phyloP scores from a whole-genome alignment of 1,140 invertebrate genomes.

The Caenorhabditis elegans region WBcel235 BX284603.4:9105501-9106000 shows the following conservation, averaged over 20 bases:
- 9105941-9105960: not conserved
- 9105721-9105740: constrained; percentile 22
- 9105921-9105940: not conserved
- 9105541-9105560: no score
- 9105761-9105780: not conserved
- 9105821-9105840: constrained; percentile 23
- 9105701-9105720: constrained; percentile 14
- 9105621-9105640: no score
- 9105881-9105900: constrained; percentile 7
- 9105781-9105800: not conserved
- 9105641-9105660: no score
- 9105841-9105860: not conserved
- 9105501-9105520: no score
- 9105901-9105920: constrained; percentile 16
- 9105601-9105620: no score
- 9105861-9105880: not conserved
- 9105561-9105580: no score
- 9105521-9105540: no score
- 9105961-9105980: not conserved
- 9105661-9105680: no score
- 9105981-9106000: no score
- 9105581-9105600: no score
- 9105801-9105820: not conserved
- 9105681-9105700: constrained; percentile 2
- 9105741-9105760: constrained; percentile 22